These are phyloP conservation scores for Megalops atlanticus DNA, from an alignment of 2,113 vertebrate genomes.

Conservation along the genomic window DNA sequence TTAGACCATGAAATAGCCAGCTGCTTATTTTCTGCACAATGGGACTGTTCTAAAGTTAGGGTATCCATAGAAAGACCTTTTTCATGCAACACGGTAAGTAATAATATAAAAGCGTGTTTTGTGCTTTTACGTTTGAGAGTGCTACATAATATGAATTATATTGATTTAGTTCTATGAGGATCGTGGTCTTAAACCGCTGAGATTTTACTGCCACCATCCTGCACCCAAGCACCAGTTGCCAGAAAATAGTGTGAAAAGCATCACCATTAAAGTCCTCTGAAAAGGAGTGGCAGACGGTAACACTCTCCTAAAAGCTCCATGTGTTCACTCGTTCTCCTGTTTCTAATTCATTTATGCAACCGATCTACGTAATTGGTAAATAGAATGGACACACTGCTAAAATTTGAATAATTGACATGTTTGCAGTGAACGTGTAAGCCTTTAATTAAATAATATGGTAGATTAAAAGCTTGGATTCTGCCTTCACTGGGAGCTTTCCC, in stretches of 20 bases:
- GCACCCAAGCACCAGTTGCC: too few species aligned
- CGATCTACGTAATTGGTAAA: constrained; percentile 58
- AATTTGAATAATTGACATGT: constrained; percentile 61
- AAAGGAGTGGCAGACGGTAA: not conserved
- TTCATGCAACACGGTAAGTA: too few species aligned
- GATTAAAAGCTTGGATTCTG: constrained; percentile 66
- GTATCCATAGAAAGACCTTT: too few species aligned
- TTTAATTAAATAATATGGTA: constrained; percentile 73
- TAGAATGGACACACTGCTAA: constrained; percentile 52
- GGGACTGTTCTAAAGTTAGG: too few species aligned
- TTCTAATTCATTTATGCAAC: constrained; percentile 31
- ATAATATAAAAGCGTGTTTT: too few species aligned
- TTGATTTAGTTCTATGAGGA: too few species aligned
- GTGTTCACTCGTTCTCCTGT: constrained; percentile 20
- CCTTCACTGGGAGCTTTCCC: constrained; percentile 58
- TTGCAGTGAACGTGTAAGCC: constrained; percentile 57
- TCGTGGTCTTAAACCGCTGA: too few species aligned
- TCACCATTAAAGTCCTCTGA: not conserved
- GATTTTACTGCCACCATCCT: too few species aligned
- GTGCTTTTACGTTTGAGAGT: too few species aligned
- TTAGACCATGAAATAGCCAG: too few species aligned
- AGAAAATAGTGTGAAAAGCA: not conserved
- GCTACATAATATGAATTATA: too few species aligned
- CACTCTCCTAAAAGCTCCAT: not conserved
- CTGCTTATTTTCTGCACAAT: too few species aligned